Base-by-base conservation (phyloP, 2,888 invertebrate species). In the Conops quadrifasciatus region DNA sequence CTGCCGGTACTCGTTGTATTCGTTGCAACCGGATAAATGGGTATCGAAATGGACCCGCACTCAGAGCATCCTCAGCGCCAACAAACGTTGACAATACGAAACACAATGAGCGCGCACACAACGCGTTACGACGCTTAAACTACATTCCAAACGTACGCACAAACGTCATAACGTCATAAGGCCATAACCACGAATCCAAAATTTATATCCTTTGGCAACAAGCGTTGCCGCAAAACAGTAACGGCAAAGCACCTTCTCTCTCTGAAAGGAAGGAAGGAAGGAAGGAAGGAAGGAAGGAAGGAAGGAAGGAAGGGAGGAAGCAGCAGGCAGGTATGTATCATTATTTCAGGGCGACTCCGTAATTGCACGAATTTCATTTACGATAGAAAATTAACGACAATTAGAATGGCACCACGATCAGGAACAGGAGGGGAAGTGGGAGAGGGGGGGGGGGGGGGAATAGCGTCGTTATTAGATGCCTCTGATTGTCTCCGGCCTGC, bases 331-430 rank as follows among this genome's bases (percentile, higher is more conserved):
- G 49, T 51, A 30, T 74, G 75, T 78, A 78, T 81, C 79, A 78
- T 78, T 78, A 78, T 77, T 75, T 74, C 71, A 75, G 70, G 77
- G 77, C 75, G 73, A 74, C 74, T 76, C 77, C 80, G 77, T 84
- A 84, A 83, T 84, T 83, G 83, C 83, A 82, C 78, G 82, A 83
- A 83, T 82, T 83, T 82, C 83, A 83, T 83, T 82, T 78, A 79
- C 77, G 36, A 9, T 36, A 36, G 36, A 79, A 83, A 83, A 83
- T 82, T 83, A 83, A 82, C 83, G 82, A 78, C 82, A 82, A 82
- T 83, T 82, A 82, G 74, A 78, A 73, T 13, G 11, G 30, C 58
- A n/a, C 36, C 9, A 56, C 43, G n/a, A n/a, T n/a, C n/a, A n/a
- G n/a, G 13, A 7, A 26, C 65, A 60, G 69, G 51, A 72, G n/a